Conservation (phyloP, 1,140 invertebrate genomes). For the Nautilus pompilius region DNA sequence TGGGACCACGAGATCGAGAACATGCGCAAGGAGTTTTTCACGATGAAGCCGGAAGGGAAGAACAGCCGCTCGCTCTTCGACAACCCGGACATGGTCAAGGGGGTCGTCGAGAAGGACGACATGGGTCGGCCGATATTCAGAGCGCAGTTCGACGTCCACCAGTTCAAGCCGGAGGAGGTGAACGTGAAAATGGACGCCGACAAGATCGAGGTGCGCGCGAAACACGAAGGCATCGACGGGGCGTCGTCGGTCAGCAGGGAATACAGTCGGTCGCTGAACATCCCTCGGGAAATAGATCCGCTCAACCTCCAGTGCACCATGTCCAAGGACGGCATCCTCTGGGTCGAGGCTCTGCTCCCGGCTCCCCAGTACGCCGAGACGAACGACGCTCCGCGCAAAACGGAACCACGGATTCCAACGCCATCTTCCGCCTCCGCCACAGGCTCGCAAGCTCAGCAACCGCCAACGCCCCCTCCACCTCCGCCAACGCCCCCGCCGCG, state of each 20-base stretch:
- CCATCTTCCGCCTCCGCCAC: constrained; percentile 6
- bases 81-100: constrained; percentile 24
- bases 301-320: constrained; percentile 43
- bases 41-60: constrained; percentile 28
- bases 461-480: constrained; percentile 5
- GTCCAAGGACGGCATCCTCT: constrained; percentile 46
- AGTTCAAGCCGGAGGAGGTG: constrained; percentile 46
- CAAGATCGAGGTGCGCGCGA: constrained; percentile 40
- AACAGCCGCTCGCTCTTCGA: constrained; percentile 10
- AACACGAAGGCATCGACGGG: constrained; percentile 36
- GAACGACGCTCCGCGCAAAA: constrained; percentile 14
- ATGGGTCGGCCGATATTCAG: constrained; percentile 38
- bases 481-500: constrained; percentile 6
- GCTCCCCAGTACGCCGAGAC: constrained; percentile 29
- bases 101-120: constrained; percentile 40
- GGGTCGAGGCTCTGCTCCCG: constrained; percentile 44
- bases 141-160: constrained; percentile 41
- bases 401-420: constrained; percentile 3
- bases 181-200: constrained; percentile 46
- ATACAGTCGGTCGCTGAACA: constrained; percentile 44
- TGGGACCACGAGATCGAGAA: constrained; percentile 52
- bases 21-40: constrained; percentile 52
- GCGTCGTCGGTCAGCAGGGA: constrained; percentile 42
- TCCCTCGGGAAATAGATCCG: constrained; percentile 48
- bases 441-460: background rate